Conservation (phyloP, 1,140 invertebrate species). For the Drosophila arizonae region DNA sequence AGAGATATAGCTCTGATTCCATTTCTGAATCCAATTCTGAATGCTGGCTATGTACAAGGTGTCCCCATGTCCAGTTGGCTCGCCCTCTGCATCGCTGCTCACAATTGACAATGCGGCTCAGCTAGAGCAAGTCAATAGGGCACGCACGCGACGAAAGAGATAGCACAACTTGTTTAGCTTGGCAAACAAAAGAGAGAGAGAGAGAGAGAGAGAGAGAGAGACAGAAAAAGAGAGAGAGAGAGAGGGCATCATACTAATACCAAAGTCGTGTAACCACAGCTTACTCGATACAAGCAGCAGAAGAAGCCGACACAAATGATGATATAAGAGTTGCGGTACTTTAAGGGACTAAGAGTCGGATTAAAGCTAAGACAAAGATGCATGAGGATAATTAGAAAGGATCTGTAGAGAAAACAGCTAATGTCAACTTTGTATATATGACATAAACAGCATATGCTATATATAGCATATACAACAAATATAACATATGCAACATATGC, state of each 20-base stretch:
- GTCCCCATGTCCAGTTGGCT: slow-evolving; percentile 25
- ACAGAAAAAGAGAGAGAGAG: too few relatives aligned
- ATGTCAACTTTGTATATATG: too few relatives aligned
- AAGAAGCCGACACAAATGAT: slow-evolving; percentile 3
- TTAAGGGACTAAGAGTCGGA: too few relatives aligned
- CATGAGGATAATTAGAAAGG: background rate
- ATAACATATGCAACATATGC: too few relatives aligned
- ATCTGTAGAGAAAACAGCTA: background rate
- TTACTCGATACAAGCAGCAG: background rate
- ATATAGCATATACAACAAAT: too few relatives aligned
- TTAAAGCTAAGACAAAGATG: background rate
- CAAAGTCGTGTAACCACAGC: slow-evolving; percentile 29
- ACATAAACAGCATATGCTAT: too few relatives aligned
- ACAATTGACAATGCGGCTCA: slow-evolving; percentile 75
- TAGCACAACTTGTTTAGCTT: slow-evolving; percentile 2
- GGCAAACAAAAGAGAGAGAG: slow-evolving; percentile 22
- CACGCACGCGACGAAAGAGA: slow-evolving; percentile 54
- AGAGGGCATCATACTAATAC: background rate
- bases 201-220: background rate
- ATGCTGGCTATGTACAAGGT: slow-evolving; percentile 13
- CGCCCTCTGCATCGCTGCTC: slow-evolving; percentile 4
- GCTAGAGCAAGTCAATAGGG: slow-evolving; percentile 69
- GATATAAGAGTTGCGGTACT: background rate
- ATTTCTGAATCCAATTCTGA: slow-evolving; percentile 22
- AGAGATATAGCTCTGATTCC: slow-evolving; percentile 1